These are phyloP conservation scores for Stomorhina lunata DNA, from an alignment of 2,888 invertebrate species.

Conservation along the genomic window DNA sequence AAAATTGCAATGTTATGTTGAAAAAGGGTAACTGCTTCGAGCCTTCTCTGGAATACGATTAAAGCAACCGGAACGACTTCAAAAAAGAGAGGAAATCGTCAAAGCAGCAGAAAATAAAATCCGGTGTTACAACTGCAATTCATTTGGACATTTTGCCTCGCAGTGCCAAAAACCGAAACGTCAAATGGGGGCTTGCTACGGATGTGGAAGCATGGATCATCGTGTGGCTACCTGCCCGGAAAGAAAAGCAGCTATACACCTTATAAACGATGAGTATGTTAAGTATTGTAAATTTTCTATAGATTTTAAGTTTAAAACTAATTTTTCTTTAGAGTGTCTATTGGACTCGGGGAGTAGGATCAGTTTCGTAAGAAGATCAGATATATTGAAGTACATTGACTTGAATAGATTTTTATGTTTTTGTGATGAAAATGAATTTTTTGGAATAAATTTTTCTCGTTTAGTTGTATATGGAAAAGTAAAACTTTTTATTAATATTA, in stretches of 20 bases:
- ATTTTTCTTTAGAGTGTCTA: conserved; percentile 14
- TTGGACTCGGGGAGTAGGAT: background rate
- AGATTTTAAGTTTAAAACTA: background rate
- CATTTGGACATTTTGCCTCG: conserved; percentile 27
- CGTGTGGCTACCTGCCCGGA: conserved; percentile 18
- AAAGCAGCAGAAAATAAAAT: background rate
- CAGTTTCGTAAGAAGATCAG: background rate
- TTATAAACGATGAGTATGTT: background rate
- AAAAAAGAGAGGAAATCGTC: background rate
- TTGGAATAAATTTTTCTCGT: background rate
- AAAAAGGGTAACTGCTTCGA: background rate
- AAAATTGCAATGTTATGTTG: background rate
- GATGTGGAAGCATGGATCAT: conserved; percentile 28
- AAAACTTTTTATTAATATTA: background rate
- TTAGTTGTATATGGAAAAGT: background rate
- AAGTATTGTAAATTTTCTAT: conserved; percentile 21
- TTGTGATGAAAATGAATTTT: background rate
- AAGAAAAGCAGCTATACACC: background rate
- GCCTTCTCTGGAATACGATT: background rate
- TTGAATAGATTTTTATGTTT: background rate
- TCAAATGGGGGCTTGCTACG: conserved; percentile 38
- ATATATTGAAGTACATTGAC: background rate
- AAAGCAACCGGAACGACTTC: background rate
- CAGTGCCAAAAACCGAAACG: conserved; percentile 37
- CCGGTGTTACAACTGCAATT: conserved; percentile 49